Base-by-base conservation (phyloP, 2,888 invertebrate species). In the Nomada fabriciana region DNA sequence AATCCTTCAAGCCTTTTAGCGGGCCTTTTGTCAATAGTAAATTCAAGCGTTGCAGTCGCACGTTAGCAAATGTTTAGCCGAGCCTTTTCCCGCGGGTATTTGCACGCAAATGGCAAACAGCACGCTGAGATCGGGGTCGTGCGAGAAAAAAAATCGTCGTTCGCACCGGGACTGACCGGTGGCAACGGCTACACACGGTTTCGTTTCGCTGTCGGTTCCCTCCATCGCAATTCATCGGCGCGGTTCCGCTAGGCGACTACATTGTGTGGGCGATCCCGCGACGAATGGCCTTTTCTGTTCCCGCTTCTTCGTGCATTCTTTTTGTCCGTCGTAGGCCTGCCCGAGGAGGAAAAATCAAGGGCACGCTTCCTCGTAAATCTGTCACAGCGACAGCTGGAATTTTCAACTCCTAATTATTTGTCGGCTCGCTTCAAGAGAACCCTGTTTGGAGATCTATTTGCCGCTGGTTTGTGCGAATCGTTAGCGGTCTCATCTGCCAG, bases 191-290 rank as follows among this genome's bases (percentile, higher is more conserved):
- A 55, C 59, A 11, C 52, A 52, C 36, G 57, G 52, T 79, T 81
- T 79, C 60, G 80, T 73, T 77, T 74, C 64, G 50, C 23, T 18
- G 47, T 59, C 50, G 29, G 52, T 77, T 71, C 77, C 70, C 76
- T 77, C 63, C 80, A 18, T 73, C 57, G 79, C 73, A 60, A 69
- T 81, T 69, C 79, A 80, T 61, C 55, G 50, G 50, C 50, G 63
- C 18, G 80, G 79, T 81, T 81, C 81, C 81, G 81, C 80, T 81
- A 73, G 80, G n/a, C 61, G 81, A 74, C 65, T 23, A 52, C 67
- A 65, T 71, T 42, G 82, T 59, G 73, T 67, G 81, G 74, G 73
- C 70, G 80, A 65, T 64, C 47, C 69, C 36, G 42, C 29, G 47
- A 13, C 68, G 18, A 42, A 42, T 29, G 15, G 13, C 36, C 50